Evolutionary conservation across 2,113 vertebrate species (phyloP).

Genomic region (Myotis davidii): DNA sequence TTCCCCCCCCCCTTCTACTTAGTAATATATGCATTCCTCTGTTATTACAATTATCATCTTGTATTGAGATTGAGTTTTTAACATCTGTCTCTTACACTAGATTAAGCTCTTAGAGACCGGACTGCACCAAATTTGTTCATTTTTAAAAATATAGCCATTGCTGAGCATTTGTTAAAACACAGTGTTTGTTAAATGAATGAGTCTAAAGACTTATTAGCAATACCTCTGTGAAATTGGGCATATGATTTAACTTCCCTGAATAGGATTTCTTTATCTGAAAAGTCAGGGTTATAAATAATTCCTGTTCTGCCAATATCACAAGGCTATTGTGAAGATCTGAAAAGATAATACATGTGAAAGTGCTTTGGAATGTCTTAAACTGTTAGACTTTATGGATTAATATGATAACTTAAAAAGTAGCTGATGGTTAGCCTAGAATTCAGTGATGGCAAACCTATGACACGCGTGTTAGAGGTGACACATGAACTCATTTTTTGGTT

Average conservation of each 20-base stretch:
- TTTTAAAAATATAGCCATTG: not conserved
- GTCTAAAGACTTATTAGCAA: not conserved
- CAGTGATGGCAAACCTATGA: too few relatives aligned
- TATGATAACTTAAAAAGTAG: slow-evolving; percentile 23
- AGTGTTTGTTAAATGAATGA: not conserved
- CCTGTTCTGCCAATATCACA: not conserved
- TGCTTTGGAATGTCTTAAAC: slow-evolving; percentile 31
- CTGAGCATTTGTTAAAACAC: slow-evolving; percentile 9
- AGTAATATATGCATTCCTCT: not conserved
- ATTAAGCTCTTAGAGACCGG: not conserved
- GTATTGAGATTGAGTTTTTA: slow-evolving; percentile 7
- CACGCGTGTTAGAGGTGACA: too few relatives aligned
- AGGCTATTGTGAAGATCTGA: not conserved
- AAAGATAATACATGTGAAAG: not conserved
- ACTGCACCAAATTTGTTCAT: not conserved
- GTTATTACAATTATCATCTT: not conserved
- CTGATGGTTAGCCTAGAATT: not conserved
- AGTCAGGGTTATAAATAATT: slow-evolving; percentile 10
- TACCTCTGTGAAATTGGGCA: not conserved
- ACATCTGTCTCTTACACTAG: not conserved
- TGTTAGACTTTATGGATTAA: not conserved
- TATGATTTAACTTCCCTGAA: not conserved
- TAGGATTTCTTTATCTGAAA: slow-evolving; percentile 36
- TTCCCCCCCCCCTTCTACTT: not conserved
- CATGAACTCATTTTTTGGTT: too few relatives aligned